Base-by-base conservation (phyloP, 2,113 vertebrate species). In the Polypterus bichir region DNA sequence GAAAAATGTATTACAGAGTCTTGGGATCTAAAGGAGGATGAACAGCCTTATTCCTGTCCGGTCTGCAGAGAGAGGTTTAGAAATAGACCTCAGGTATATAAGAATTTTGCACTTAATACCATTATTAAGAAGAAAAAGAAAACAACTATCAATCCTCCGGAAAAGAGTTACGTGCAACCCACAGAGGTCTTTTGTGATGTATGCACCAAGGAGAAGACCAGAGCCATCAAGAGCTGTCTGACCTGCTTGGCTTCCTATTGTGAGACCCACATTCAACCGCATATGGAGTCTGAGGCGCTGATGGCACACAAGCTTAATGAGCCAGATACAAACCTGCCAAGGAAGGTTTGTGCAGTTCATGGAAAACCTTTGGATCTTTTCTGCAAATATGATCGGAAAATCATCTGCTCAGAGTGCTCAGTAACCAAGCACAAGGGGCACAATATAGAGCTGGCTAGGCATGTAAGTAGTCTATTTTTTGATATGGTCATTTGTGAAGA, bases 181-280 rank as follows among this genome's bases (percentile, higher is more conserved):
- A 52, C 47, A 3, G 58, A 57, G 2, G 66, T 65, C 49, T 47
- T 62, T 59, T 71, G 70, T n/a, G 64, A 64, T n/a, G 57, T 65
- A 44, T 71, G 70, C 46, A 4, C 54, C 0, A 65, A 8, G 1
- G 7, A 5, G 45, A 49, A 47, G 3, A 0, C 3, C 0, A 7
- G 9, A 0, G 68, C 76, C 0, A 58, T 73, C 1, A 76, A 71
- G 70, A 80, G 76, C 1, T 83, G 80, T 27, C 56, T 77, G 10
- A 48, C 65, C 7, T 82, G 80, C 59, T 67, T 65, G 63, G 10
- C 3, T 8, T 81, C 80, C 1, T 83, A 77, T 63, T 82, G 81
- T 59, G 44, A 46, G 44, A 47, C 1, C 6, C 70, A 72, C 65
- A 27, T 70, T 9, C 11, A 46, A 49, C 65, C 65, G 1, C 70